phyloP scores from a whole-genome alignment of 1,140 invertebrate genomes.

The Ceratina calcarata region DNA sequence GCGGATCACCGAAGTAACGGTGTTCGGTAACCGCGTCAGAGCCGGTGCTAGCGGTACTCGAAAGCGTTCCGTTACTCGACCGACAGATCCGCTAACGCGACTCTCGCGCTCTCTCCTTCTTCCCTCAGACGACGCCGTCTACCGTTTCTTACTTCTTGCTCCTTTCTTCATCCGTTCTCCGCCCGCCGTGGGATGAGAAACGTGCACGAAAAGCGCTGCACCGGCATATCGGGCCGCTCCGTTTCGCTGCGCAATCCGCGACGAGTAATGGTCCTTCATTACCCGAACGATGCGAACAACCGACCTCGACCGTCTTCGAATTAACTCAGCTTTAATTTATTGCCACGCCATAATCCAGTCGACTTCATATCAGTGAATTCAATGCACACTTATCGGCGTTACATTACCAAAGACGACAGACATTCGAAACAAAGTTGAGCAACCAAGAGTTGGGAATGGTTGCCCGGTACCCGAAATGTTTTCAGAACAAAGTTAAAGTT shows the following conservation, averaged over 20 bases:
- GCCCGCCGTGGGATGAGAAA: slow-evolving; percentile 46
- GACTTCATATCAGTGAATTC: too few relatives aligned
- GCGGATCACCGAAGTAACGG: slow-evolving; percentile 73
- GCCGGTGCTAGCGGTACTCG: slow-evolving; percentile 77
- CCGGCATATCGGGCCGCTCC: slow-evolving; percentile 46
- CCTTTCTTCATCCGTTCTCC: slow-evolving; percentile 15
- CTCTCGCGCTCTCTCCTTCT: slow-evolving; percentile 57
- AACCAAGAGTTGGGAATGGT: too few relatives aligned
- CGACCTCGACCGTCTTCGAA: slow-evolving; percentile 21
- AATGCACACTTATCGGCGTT: too few relatives aligned
- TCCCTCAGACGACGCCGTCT: slow-evolving; percentile 17
- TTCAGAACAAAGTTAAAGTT: too few relatives aligned
- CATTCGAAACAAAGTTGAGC: too few relatives aligned
- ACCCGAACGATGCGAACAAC: slow-evolving; percentile 46
- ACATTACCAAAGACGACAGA: too few relatives aligned
- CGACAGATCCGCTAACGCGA: slow-evolving; percentile 80
- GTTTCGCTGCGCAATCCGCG: slow-evolving; percentile 53
- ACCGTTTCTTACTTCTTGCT: slow-evolving; percentile 19
- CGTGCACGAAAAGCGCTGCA: slow-evolving; percentile 48
- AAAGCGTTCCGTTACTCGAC: slow-evolving; percentile 79
- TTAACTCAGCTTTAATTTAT: slow-evolving; percentile 29
- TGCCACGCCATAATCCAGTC: too few relatives aligned
- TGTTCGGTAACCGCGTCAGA: slow-evolving; percentile 78
- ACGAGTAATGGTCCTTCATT: slow-evolving; percentile 57
- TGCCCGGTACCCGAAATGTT: too few relatives aligned